Evolutionary conservation across 1,140 invertebrate species (phyloP), one percentile per base, ranked within the genome.

Genomic region (Ceratoteleas bidentatus): DNA sequence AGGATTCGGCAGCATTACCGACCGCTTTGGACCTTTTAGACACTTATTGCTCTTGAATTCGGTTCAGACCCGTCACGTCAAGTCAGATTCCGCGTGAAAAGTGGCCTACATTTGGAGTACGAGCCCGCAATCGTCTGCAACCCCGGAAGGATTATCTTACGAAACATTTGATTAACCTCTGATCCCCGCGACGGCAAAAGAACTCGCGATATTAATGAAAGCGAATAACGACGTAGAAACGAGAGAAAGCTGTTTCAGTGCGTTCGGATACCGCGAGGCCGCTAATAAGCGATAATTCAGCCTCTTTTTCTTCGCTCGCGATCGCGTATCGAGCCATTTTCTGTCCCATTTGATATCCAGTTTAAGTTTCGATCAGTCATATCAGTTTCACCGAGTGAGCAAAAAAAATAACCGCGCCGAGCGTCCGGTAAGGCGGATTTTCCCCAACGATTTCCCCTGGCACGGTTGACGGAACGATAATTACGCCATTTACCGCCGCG

Each of bases 271-370:
- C 36, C 24, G 0, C 50, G 11, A 32, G 13, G 54, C 56, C 50
- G 40, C 13, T 68, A 75, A 62, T 77, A 68, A 76, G 66, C 64
- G 73, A 65, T 68, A 68, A 76, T 66, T 68, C 34, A 10, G 52
- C 40, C 45, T 11, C 43, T 75, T 75, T 60, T 53, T 62, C 45
- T 60, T 34, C 3, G 24, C 14, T 53, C 13, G 15, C 16, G 36
- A 53, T 68, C 38, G n/a, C 24, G 7, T 54, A 56, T 66, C 49
- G 34, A 61, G 49, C 14, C 32, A 66, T 64, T 62, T 73, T 64
- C 52, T 64, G 70, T 57, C 7, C 60, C 70, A 57, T 50, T 75
- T 75, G 16, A 57, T 60, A 66, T 74, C 47, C 36, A 74, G 53
- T 73, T 62, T 61, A 45, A 56, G 14, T 56, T 24, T 47, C 52